Evolutionary conservation across 2,797 vertebrate genomes (phyloP), one percentile per base, ranked within the genome.

Genomic region (Eulemur coronatus): DNA sequence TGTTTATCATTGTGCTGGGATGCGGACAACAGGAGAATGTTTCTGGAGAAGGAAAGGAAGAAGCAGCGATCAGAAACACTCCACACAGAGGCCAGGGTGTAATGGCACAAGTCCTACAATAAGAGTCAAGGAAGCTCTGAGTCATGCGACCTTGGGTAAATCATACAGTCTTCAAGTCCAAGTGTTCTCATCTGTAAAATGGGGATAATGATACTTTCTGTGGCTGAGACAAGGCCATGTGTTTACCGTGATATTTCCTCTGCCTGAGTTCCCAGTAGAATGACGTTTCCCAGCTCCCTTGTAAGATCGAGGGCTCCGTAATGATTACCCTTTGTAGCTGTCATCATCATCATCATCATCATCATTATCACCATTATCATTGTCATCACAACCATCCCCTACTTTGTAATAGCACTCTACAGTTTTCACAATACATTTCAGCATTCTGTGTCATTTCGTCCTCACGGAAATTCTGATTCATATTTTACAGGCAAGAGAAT

Each of bases 1-100:
- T 17, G 30, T 87, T 72, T 11, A 43, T 59, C 41, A 2, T 2
- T 10, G 14, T 5, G 33, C 46, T 5, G 6, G 15, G 20, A 43
- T 8, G 20, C 0, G 0, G 38, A 30, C 15, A 14, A 33, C 6
- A 9, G 41, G 24, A 73, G 41, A 28, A 2, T 2, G 20, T 73
- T 46, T 50, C 33, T 41, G 7, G 30, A 84, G 52, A 57, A n/a
- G 57, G 33, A 8, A 38, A 46, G 12, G 38, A 55, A 15, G 28
- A 69, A 50, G 78, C 22, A 8, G 59, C 67, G 35, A 30, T 52
- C n/a, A 30, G 69, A 18, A 65, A 28, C 69, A 38, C 1, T 7
- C 52, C 50, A 41, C 15, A 14, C 85, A 0, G 24, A 76, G 63
- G 35, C 33, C 12, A 2, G 7, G 2, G 6, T 14, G 33, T 73